Evolutionary conservation across 2,113 vertebrate species (phyloP), one percentile per base, ranked within the genome.

Genomic region (Ifrita kowaldi): DNA sequence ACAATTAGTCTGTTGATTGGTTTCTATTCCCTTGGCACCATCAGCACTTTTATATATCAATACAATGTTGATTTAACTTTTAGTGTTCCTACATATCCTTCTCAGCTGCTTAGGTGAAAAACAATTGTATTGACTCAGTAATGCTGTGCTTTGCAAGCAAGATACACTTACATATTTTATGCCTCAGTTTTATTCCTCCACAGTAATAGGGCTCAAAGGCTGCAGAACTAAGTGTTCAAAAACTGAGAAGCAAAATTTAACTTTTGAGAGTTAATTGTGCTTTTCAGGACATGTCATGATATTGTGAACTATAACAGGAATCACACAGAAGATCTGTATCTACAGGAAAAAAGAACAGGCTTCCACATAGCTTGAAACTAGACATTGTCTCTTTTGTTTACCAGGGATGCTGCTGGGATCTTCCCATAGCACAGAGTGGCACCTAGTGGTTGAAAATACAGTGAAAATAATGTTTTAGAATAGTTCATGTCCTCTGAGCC

Each of bases 41-140:
- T 93, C 93, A 96, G 87, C 81, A 70, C 67, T 93, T 95, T 86
- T 56, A 32, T 33, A n/a, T 71, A 77, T 96, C 85, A 86, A 93
- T 93, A 78, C 15, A 0, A 24, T 35, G 82, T 81, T 93, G 68
- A 90, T 95, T 93, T 93, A 86, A 80, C 68, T 92, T 90, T 63
- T 55, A 88, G 27, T 56, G 44, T 74, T 86, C 32, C 32, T 64
- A 70, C 42, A 67, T 64, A 70, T 42, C 46, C 63, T 18, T 86
- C 88, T 74, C 92, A 92, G 47, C 27, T 88, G 42, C 50, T 80
- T 77, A 73, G 47, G 26, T 77, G 75, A 63, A 89, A 87, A 91
- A 74, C 42, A 91, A 86, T 80, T 76, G 30, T 49, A 94, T 92
- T 81, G 87, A 95, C 56, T 92, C 60, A 41, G 63, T 33, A 91